A percentile compares a stretch with the other conserved stretches of the same genome.
Evolutionary conservation across 1,140 invertebrate species (phyloP).

Genomic region (Whitmania pigra): DNA sequence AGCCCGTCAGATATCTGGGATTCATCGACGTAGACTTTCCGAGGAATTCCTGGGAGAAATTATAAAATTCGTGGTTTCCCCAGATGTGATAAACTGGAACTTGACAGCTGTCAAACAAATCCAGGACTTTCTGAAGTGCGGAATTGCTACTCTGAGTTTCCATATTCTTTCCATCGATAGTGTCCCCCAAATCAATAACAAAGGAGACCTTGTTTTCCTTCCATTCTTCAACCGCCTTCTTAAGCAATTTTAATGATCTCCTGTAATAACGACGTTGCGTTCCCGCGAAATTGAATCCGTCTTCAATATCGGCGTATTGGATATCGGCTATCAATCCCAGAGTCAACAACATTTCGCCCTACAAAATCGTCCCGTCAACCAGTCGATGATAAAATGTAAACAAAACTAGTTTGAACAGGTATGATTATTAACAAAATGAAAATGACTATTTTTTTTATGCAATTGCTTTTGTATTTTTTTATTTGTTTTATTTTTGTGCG

Average conservation of each 20-base stretch:
- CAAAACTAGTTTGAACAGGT: too few species aligned
- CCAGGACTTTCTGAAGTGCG: slow-evolving; percentile 26
- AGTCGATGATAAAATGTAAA: too few species aligned
- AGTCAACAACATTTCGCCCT: background rate
- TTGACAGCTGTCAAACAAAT: slow-evolving; percentile 24
- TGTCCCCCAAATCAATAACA: slow-evolving; percentile 40
- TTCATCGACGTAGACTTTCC: background rate
- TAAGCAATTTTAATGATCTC: slow-evolving; percentile 32
- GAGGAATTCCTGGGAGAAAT: slow-evolving; percentile 26
- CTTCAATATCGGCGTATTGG: slow-evolving; percentile 40
- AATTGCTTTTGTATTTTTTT: too few species aligned
- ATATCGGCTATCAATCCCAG: slow-evolving; percentile 42
- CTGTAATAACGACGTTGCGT: slow-evolving; percentile 36
- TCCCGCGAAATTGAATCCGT: slow-evolving; percentile 34
- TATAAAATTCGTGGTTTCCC: slow-evolving; percentile 44
- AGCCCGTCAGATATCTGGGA: background rate
- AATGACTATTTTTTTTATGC: too few species aligned
- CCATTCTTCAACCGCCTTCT: slow-evolving; percentile 36
- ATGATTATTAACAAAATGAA: too few species aligned
- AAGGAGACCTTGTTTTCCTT: slow-evolving; percentile 25
- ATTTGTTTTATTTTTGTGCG: too few species aligned
- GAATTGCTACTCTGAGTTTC: slow-evolving; percentile 19
- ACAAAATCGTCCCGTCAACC: too few species aligned
- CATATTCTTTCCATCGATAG: slow-evolving; percentile 39
- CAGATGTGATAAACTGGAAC: slow-evolving; percentile 36